Conservation (phyloP, 2,797 vertebrate species). For the Galaxias olidus region DNA sequence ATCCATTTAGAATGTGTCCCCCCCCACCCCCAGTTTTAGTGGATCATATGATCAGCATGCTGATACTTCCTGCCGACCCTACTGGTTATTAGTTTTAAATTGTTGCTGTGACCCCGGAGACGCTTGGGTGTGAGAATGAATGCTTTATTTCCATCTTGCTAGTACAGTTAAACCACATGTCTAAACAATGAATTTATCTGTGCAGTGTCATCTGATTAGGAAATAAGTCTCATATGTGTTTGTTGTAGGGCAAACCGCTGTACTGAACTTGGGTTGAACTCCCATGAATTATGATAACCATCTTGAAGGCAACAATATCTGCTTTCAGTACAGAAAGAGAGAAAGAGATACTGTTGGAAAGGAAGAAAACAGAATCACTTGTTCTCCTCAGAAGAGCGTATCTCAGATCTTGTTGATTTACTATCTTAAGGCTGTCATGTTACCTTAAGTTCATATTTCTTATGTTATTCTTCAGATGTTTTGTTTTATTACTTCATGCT, state of each 20-base stretch:
- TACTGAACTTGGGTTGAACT: conserved; percentile 15
- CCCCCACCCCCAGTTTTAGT: conserved; percentile 18
- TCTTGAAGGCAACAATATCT: conserved; percentile 15
- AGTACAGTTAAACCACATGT: conserved; percentile 51
- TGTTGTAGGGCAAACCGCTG: conserved; percentile 9
- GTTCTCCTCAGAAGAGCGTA: conserved; percentile 3
- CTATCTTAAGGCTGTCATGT: conserved; percentile 6
- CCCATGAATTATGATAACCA: conserved; percentile 15
- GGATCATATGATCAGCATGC: conserved; percentile 40
- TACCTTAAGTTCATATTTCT: conserved; percentile 1
- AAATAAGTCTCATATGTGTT: conserved; percentile 34
- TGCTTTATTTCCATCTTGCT: conserved; percentile 55
- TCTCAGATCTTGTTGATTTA: conserved; percentile 11
- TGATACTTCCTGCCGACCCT: conserved; percentile 20
- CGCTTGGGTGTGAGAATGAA: conserved; percentile 43
- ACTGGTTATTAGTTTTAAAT: conserved; percentile 35
- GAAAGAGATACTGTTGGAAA: not conserved
- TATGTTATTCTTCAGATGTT: not conserved
- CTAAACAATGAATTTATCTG: conserved; percentile 53
- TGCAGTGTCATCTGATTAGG: conserved; percentile 59
- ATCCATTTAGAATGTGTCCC: conserved; percentile 29
- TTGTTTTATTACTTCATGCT: no score
- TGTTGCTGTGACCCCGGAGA: conserved; percentile 35
- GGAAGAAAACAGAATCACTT: conserved; percentile 5
- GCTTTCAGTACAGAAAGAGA: conserved; percentile 6